Conservation (phyloP, 2,888 invertebrate species). For the Geophilus truncorum region DNA sequence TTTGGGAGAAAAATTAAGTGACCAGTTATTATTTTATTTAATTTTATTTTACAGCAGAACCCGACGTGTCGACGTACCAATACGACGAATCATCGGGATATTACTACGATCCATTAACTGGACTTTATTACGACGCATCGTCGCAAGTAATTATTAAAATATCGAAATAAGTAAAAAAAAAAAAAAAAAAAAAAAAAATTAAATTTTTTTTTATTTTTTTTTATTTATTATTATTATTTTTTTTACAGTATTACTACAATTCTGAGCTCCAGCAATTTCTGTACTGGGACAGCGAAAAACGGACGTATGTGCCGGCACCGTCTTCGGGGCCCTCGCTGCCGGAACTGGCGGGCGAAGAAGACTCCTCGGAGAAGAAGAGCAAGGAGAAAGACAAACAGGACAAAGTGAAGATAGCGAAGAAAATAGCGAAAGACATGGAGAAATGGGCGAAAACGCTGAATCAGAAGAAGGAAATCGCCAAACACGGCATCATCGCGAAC, state of each 20-base stretch:
- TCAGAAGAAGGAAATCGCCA: slow-evolving; percentile 77
- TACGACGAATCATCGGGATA: slow-evolving; percentile 94
- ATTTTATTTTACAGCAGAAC: slow-evolving; percentile 50
- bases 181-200: neutral
- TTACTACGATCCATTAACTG: slow-evolving; percentile 88
- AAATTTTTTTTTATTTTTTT: neutral
- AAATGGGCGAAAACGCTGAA: slow-evolving; percentile 96
- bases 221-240: slow-evolving; percentile 11
- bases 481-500: slow-evolving; percentile 49
- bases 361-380: slow-evolving; percentile 60
- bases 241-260: slow-evolving; percentile 79
- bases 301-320: slow-evolving; percentile 51
- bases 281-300: slow-evolving; percentile 76
- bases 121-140: slow-evolving; percentile 91
- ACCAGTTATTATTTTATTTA: too few relatives aligned
- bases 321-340: slow-evolving; percentile 40
- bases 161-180: too few relatives aligned
- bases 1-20: neutral
- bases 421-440: slow-evolving; percentile 92
- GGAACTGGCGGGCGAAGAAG: slow-evolving; percentile 27
- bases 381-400: slow-evolving; percentile 62
- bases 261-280: slow-evolving; percentile 83
- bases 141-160: slow-evolving; percentile 64
- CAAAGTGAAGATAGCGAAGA: slow-evolving; percentile 94
- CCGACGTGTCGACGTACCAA: slow-evolving; percentile 85